Percentiles rank a stretch among this genome's conserved stretches.
Evolutionary conservation across 2,888 invertebrate genomes (phyloP).

Genomic region (Phyllotreta cruciferae): DNA sequence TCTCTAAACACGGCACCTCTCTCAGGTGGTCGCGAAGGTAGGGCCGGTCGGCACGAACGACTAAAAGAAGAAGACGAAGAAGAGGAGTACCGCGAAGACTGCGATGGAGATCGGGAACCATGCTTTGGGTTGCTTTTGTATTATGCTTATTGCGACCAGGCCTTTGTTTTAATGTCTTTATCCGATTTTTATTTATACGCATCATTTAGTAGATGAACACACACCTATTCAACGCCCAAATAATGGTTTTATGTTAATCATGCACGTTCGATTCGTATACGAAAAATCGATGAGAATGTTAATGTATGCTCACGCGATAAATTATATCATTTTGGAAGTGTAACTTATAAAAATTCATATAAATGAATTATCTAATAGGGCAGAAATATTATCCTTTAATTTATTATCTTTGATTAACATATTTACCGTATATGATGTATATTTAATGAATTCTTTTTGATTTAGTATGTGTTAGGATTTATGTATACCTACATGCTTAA

Average conservation of each 20-base stretch:
- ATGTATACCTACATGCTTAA: too few species aligned
- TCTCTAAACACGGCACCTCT: slow-evolving; percentile 56
- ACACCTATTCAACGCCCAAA: slow-evolving; percentile 19
- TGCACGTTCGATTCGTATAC: slow-evolving; percentile 13
- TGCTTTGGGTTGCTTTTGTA: slow-evolving; percentile 42
- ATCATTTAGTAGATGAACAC: slow-evolving; percentile 45
- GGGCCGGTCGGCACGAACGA: slow-evolving; percentile 44
- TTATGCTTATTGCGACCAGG: slow-evolving; percentile 53
- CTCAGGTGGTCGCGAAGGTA: slow-evolving; percentile 54
- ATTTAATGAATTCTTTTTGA: too few species aligned
- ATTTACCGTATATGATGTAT: too few species aligned
- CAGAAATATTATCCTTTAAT: too few species aligned
- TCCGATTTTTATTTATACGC: slow-evolving; percentile 57
- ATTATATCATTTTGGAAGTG: too few species aligned
- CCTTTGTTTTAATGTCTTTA: slow-evolving; percentile 59
- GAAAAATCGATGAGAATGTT: slow-evolving; percentile 12
- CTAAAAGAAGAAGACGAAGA: not conserved
- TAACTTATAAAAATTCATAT: too few species aligned
- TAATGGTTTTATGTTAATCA: slow-evolving; percentile 24
- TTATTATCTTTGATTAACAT: too few species aligned
- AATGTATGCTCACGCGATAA: not conserved
- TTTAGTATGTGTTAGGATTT: too few species aligned
- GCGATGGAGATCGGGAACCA: slow-evolving; percentile 48
- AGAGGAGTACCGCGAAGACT: slow-evolving; percentile 20
- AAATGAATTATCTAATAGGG: too few species aligned